Percentiles rank a stretch among this genome's conserved stretches.
phyloP scores from a whole-genome alignment of 2,888 invertebrate species.

The Callyntrura guangdongensis region DNA sequence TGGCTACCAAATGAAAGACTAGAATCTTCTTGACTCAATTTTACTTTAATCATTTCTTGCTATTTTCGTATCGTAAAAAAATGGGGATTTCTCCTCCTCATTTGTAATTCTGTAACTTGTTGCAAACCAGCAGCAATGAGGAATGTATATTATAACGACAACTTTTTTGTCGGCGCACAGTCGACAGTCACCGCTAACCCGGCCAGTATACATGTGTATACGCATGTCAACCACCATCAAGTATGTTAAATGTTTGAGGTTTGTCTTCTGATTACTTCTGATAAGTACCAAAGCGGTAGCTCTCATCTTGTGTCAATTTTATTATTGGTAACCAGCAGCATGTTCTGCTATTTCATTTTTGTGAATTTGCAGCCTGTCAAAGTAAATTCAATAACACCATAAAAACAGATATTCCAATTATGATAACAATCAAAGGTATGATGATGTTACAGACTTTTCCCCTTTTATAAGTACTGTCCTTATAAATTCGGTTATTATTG shows the following conservation, averaged over 20 bases:
- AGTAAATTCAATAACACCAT: constrained; percentile 44
- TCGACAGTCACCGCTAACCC: neutral
- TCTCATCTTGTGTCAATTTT: constrained; percentile 54
- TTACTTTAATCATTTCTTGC: neutral
- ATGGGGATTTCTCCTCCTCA: constrained; percentile 16
- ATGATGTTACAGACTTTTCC: constrained; percentile 49
- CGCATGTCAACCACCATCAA: constrained; percentile 20
- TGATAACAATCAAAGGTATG: constrained; percentile 44
- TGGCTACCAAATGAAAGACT: neutral
- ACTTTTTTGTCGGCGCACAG: constrained; percentile 11
- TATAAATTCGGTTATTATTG: constrained; percentile 35
- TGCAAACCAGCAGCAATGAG: neutral
- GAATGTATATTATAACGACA: neutral
- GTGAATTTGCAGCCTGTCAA: constrained; percentile 48
- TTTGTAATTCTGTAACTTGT: constrained; percentile 6
- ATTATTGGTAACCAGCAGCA: constrained; percentile 21
- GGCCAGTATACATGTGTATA: neutral
- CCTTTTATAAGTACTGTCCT: neutral
- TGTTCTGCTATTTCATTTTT: constrained; percentile 40
- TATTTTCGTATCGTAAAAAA: neutral
- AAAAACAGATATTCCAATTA: constrained; percentile 65
- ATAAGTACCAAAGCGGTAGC: constrained; percentile 31
- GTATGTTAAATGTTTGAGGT: neutral
- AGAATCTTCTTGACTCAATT: neutral
- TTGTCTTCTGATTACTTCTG: constrained; percentile 5